Percentiles rank a stretch among this genome's conserved stretches.
These are phyloP conservation scores for Upupa epops DNA, from an alignment of 2,113 vertebrate genomes.

Conservation along the genomic window DNA sequence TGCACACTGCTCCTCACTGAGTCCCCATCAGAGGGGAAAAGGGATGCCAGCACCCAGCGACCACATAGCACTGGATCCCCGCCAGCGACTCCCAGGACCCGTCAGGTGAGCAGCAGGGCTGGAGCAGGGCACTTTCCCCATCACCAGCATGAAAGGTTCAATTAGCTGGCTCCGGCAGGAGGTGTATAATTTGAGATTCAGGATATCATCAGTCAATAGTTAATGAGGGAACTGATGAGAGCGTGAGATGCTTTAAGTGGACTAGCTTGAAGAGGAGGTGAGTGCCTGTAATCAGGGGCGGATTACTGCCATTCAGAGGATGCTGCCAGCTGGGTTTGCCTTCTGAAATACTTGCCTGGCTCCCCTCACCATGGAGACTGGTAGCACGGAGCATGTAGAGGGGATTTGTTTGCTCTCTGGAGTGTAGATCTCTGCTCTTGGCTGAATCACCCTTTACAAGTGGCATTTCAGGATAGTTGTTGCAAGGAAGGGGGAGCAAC, in stretches of 20 bases:
- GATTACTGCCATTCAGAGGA: conserved; percentile 65
- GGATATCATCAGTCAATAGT: conserved; percentile 66
- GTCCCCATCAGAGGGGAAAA: background rate
- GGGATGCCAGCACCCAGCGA: background rate
- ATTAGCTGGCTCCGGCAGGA: conserved; percentile 52
- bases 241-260: conserved; percentile 34
- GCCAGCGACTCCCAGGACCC: rapidly evolving
- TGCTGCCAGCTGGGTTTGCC: conserved; percentile 51
- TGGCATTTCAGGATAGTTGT: background rate
- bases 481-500: background rate
- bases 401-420: background rate
- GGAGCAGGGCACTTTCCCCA: conserved; percentile 17
- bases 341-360: conserved; percentile 24
- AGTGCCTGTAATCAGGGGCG: conserved; percentile 61
- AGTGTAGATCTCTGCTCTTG: background rate
- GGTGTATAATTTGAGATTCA: conserved; percentile 68
- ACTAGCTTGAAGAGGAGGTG: conserved; percentile 59
- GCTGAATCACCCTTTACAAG: background rate
- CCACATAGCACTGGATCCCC: rapidly evolving
- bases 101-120: background rate
- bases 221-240: conserved; percentile 72
- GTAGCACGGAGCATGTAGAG: rapidly evolving
- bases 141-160: conserved; percentile 56
- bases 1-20: background rate
- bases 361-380: conserved; percentile 59